These are phyloP conservation scores for Psittacus erithacus DNA, from an alignment of 2,113 vertebrate genomes.

Conservation along the genomic window DNA sequence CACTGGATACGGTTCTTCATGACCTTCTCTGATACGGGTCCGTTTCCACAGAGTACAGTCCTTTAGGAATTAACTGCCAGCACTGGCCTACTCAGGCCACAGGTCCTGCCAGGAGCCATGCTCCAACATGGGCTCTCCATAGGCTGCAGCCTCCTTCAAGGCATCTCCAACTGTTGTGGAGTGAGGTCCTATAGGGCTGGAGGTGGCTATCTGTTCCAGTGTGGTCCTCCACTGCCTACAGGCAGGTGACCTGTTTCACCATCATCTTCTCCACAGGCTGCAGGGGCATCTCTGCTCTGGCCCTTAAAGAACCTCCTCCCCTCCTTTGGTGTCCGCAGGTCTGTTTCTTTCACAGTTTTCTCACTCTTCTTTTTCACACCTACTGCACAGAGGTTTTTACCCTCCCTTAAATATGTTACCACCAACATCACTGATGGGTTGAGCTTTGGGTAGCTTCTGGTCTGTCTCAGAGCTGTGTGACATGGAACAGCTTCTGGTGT, in stretches of 20 bases:
- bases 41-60: background rate
- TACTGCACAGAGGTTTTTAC: background rate
- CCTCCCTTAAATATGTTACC: background rate
- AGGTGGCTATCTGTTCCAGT: background rate
- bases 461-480: background rate
- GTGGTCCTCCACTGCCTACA: background rate
- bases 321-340: background rate
- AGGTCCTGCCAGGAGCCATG: background rate
- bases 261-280: background rate
- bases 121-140: background rate
- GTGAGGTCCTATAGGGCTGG: background rate
- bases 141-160: background rate
- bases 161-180: background rate
- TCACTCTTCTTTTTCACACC: background rate
- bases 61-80: background rate
- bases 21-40: rapidly evolving
- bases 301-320: background rate
- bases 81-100: background rate
- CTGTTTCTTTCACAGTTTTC: background rate
- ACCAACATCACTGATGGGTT: background rate
- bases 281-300: background rate
- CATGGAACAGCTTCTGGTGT: background rate
- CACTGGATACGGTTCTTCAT: background rate
- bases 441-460: background rate
- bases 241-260: background rate